Evolutionary conservation across 23 tunicate species (phyloP).

Genomic region (Clavelina lepadiformis): DNA sequence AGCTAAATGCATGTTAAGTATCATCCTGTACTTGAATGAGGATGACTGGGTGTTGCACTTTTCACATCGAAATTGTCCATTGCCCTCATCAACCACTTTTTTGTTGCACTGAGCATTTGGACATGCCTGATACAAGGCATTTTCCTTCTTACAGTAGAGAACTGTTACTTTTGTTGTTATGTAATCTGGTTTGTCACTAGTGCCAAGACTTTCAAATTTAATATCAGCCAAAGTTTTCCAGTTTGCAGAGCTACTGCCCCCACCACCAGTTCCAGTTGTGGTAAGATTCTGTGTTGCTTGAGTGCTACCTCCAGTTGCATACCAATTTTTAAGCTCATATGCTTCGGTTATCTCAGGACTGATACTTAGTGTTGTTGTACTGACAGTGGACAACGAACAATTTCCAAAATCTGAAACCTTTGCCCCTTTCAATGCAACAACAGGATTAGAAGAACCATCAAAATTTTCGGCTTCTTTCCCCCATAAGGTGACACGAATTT

Average conservation of each 20-base stretch:
- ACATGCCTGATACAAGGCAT: constrained; percentile 87
- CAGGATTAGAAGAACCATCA: constrained; percentile 42
- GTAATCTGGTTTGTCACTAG: constrained; percentile 78
- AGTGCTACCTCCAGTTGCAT: constrained; percentile 77
- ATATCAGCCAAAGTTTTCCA: constrained; percentile 84
- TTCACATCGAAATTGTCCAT: constrained; percentile 82
- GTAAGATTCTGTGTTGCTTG: constrained; percentile 67
- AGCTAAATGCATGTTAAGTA: constrained; percentile 79
- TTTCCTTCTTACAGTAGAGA: constrained; percentile 73
- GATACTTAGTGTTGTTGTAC: constrained; percentile 46
- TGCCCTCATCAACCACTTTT: constrained; percentile 65
- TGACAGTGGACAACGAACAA: constrained; percentile 62
- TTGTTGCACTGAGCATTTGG: constrained; percentile 82
- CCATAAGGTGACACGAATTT: constrained; percentile 80
- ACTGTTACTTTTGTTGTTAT: constrained; percentile 69
- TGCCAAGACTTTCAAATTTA: constrained; percentile 59
- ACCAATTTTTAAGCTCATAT: constrained; percentile 81
- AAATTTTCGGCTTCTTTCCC: constrained; percentile 89
- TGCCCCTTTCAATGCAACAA: constrained; percentile 72
- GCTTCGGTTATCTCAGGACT: constrained; percentile 87
- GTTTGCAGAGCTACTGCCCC: constrained; percentile 30
- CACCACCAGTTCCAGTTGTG: constrained; percentile 23
- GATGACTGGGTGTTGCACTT: constrained; percentile 56
- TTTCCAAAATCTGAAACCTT: constrained; percentile 81
- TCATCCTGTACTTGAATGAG: constrained; percentile 76